These are phyloP conservation scores for Felis catus DNA, from an alignment of 2,113 vertebrate species.

Conservation along the genomic window F.catus_Fca126_mat1.0 CM031426.1:38444001-38444500, in stretches of 20 bases:
- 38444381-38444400: not conserved
- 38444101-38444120: not conserved
- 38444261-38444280: not conserved
- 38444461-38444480: not conserved
- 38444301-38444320: not conserved
- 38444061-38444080: not conserved
- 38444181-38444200: not conserved
- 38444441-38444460: not conserved
- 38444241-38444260: not conserved
- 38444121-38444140: not conserved
- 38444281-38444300: not conserved
- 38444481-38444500: not conserved
- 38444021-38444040: not conserved
- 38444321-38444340: not conserved
- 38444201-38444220: not conserved
- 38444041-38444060: slow-evolving; percentile 2
- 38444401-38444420: not conserved
- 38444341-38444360: not conserved
- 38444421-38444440: not conserved
- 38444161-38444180: not conserved
- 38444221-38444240: not conserved
- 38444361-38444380: not conserved
- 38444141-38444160: not conserved
- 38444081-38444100: not conserved
- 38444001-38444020: not conserved